Conservation (phyloP, 2,113 vertebrate genomes). For the Zootoca vivipara region DNA sequence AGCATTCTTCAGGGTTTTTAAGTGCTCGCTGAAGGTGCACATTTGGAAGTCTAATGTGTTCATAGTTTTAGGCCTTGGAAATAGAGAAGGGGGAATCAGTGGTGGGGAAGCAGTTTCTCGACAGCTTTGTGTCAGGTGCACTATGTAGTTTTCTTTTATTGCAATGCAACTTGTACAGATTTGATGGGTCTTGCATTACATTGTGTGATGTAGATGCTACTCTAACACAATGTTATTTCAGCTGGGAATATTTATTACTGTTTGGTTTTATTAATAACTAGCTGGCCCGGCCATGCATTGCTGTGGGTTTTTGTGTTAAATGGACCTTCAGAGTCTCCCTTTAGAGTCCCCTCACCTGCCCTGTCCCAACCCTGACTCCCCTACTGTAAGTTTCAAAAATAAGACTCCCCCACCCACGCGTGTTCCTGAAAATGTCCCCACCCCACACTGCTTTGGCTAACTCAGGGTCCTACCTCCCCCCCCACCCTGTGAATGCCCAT, state of each 20-base stretch:
- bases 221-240: background rate
- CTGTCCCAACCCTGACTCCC: too few relatives aligned
- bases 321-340: too few relatives aligned
- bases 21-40: background rate
- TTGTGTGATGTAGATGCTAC: background rate
- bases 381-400: too few relatives aligned
- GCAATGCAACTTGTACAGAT: background rate
- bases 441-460: too few relatives aligned
- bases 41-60: background rate
- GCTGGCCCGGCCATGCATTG: too few relatives aligned
- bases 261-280: slow-evolving; percentile 12
- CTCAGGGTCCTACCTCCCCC: too few relatives aligned
- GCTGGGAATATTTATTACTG: slow-evolving; percentile 37
- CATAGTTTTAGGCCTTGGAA: background rate
- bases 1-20: background rate
- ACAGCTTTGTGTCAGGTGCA: background rate
- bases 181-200: background rate
- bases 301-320: too few relatives aligned
- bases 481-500: too few relatives aligned
- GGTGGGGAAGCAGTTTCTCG: background rate
- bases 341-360: too few relatives aligned
- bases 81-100: too few relatives aligned
- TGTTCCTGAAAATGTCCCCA: too few relatives aligned
- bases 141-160: background rate
- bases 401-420: too few relatives aligned